Evolutionary conservation across 2,113 vertebrate genomes (phyloP).

Genomic region (Lophotis ruficrista): DNA sequence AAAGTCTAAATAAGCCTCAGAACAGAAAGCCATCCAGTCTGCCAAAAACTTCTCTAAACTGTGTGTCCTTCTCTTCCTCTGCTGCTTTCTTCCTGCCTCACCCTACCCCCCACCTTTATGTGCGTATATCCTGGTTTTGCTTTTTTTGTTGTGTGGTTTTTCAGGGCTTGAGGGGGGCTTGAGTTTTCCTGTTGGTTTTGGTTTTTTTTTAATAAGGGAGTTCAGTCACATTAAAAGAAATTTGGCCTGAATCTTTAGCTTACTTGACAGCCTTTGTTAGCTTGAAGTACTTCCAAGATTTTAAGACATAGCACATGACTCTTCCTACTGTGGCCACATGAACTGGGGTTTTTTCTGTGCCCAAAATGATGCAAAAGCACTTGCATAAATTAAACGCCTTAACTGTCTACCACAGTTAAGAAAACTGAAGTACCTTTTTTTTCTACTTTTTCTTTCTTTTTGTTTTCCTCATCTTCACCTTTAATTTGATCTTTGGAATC

Average conservation of each 20-base stretch:
- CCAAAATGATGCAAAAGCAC: background rate
- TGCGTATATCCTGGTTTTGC: background rate
- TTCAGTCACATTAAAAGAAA: background rate
- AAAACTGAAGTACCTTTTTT: constrained; percentile 85
- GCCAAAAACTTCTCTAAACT: background rate
- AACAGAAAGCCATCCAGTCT: background rate
- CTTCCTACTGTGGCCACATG: background rate
- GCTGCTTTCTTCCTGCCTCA: too few species aligned
- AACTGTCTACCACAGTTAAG: background rate
- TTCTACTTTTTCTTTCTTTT: constrained; percentile 86
- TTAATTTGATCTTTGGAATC: constrained; percentile 64
- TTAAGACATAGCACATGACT: background rate
- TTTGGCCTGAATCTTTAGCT: background rate
- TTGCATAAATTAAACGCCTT: background rate
- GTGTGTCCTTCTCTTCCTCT: background rate
- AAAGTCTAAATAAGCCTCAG: background rate
- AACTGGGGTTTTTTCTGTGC: background rate
- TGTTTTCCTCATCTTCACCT: constrained; percentile 80
- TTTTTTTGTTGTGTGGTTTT: background rate
- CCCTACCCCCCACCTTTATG: background rate
- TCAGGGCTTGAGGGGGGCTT: background rate
- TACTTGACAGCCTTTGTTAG: background rate
- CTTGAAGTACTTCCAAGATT: background rate
- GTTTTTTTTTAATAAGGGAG: background rate
- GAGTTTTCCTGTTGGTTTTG: too few species aligned